Base-by-base conservation (phyloP, 2,888 invertebrate species). In the Bimastos eiseni region DNA sequence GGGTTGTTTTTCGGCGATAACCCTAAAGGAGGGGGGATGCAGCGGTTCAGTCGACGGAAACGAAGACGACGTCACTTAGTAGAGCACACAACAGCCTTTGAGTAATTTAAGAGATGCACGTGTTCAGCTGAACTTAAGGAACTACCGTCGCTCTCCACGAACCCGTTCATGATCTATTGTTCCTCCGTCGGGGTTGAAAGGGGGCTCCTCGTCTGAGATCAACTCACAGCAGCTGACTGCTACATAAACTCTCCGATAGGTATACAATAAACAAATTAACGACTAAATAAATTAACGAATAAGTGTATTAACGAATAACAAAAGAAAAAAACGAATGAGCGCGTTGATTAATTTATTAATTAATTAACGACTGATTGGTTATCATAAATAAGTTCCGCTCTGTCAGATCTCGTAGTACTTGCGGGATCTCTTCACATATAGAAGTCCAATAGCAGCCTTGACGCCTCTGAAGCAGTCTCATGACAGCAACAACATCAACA, bases 31-130 rank as follows among this genome's bases (percentile, higher is more conserved):
- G 30, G 0, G n/a, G 4, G 55, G 15, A 19, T 17, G 44, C 3
- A 24, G 4, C 5, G 30, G 24, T 49, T 49, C 49, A 21, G 70
- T 13, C 30, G 70, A 70, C 30, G 70, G 70, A n/a, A n/a, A 41
- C 8, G 41, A 41, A 15, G 41, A 41, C 8, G 41, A 70, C 21
- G 24, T 49, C 49, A 1, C 24, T 24, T 24, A 5, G 49, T 49
- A 24, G 24, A 24, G 49, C 6, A 70, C 6, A 70, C 30, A 30
- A 70, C 70, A 70, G 70, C 4, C 55, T 6, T 30, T 55, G 55
- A 70, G 70, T 70, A 70, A 70, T 70, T 70, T 70, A 70, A 70
- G 70, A 70, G 70, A 70, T 70, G 70, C 70, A 70, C 70, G 70
- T 70, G 70, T 70, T 70, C n/a, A 2, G 30, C 13, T n/a, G 70